Base-by-base conservation (phyloP, 2,888 invertebrate species). In the Cybosia mesomella region DNA sequence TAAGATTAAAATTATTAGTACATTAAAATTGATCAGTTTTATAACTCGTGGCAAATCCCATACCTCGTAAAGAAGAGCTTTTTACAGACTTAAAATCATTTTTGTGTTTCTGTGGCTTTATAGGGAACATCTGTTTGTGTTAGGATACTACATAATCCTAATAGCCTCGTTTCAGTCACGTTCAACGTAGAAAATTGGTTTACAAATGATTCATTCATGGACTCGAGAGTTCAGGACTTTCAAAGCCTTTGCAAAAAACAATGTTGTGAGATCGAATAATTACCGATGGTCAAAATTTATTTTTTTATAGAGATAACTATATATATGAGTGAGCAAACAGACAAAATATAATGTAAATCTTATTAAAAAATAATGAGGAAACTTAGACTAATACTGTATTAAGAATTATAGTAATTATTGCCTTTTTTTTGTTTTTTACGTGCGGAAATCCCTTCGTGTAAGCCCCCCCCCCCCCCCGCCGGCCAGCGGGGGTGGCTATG, bases 101-200 rank as follows among this genome's bases (percentile, higher is more conserved):
- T 64, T 64, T 57, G 28, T 32, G 39, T n/a, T 49, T 64, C 43
- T 49, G 9, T 55, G 32, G 43, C 49, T 64, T 64, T 64, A n/a
- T n/a, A n/a, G 64, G n/a, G 18, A 32, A n/a, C 49, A 18, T 43
- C 32, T 64, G 58, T 58, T 55, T 64, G 54, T 64, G 24, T 55
- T 63, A 22, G 39, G 39, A 55, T 64, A 64, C 39, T 28, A 43
- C 24, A 58, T 64, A 58, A 64, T 64, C 64, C 64, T 43, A 28
- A 58, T 58, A 28, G 43, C 49, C 24, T 49, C 57, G 58, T 64
- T 64, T 49, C 21, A 57, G 57, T 64, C 64, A 64, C 64, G 64
- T 39, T 28, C 39, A 22, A 57, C 34, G 53, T 55, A 28, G 36
- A 57, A 57, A 64, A 24, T 64, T 54, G 22, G 53, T 36, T 21